Conservation (phyloP, 2,113 vertebrate species). For the Microcebus ravelobensis region DNA sequence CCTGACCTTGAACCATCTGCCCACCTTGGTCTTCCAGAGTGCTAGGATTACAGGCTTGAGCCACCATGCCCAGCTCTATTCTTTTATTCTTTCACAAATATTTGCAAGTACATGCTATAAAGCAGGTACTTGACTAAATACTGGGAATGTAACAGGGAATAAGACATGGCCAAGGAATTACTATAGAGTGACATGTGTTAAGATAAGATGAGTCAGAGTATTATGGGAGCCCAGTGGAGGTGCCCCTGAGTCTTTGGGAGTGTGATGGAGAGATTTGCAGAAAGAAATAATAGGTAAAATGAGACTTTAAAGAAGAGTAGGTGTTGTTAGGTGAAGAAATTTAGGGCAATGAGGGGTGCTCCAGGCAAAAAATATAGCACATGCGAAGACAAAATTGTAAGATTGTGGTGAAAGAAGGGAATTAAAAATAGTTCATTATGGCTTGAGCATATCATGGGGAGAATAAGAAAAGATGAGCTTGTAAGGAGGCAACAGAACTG, state of each 20-base stretch:
- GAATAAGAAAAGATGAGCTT: slow-evolving; percentile 7
- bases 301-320: background rate
- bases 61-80: background rate
- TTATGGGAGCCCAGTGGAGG: background rate
- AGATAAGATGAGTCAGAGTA: background rate
- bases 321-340: background rate
- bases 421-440: slow-evolving; percentile 12
- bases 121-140: background rate
- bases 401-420: background rate
- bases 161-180: background rate
- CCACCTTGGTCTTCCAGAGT: too few relatives aligned
- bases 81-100: slow-evolving; percentile 35
- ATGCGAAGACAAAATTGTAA: background rate
- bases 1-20: too few relatives aligned
- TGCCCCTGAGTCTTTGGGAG: background rate
- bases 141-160: background rate
- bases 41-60: too few relatives aligned
- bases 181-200: background rate
- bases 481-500: background rate
- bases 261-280: background rate
- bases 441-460: background rate
- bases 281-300: background rate
- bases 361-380: background rate
- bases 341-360: background rate
- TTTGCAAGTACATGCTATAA: slow-evolving; percentile 12